Evolutionary conservation across 2,113 vertebrate species (phyloP), one percentile per base, ranked within the genome.

Genomic region (Urocitellus parryii): DNA sequence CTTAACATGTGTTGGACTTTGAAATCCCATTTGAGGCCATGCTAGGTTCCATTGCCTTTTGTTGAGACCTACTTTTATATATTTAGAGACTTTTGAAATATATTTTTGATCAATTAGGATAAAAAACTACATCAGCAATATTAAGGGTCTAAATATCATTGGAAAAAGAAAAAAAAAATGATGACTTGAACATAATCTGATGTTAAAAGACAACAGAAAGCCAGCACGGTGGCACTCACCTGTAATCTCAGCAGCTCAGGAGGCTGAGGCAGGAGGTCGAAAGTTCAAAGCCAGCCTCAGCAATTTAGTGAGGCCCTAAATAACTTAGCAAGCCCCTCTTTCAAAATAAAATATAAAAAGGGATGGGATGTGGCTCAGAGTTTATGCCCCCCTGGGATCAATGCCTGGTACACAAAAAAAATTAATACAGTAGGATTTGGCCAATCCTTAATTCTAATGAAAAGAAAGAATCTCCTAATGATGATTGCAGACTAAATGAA

Each of bases 71-170:
- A 42, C 53, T 83, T 88, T 1, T 67, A 80, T 74, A 82, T 45
- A 72, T 37, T n/a, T 67, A 86, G 18, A 83, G 20, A 74, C 68
- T 78, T 96, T 93, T 80, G 7, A 95, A 91, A 78, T 84, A 53
- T 8, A 1, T 34, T 68, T 90, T 90, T 68, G 4, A 82, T 74
- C 45, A 81, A 63, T 53, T 56, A 51, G 18, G 13, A 42, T 24
- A 13, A 34, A 65, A 80, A 4, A 0, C 10, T 27, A 63, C 4
- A 68, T 1, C 0, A 61, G 32, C 78, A 37, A 67, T 83, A 83
- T 53, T 78, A 39, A 82, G 27, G 48, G 8, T 27, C 53, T 39
- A 20, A 39, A 74, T 95, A 79, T n/a, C 22, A 92, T 25, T 78
- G 63, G 2, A 37, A 94, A 48, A 29, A 53, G 51, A 42, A 48